Evolutionary conservation across 2,113 vertebrate species (phyloP).

Genomic region (Hepsetus odoe): DNA sequence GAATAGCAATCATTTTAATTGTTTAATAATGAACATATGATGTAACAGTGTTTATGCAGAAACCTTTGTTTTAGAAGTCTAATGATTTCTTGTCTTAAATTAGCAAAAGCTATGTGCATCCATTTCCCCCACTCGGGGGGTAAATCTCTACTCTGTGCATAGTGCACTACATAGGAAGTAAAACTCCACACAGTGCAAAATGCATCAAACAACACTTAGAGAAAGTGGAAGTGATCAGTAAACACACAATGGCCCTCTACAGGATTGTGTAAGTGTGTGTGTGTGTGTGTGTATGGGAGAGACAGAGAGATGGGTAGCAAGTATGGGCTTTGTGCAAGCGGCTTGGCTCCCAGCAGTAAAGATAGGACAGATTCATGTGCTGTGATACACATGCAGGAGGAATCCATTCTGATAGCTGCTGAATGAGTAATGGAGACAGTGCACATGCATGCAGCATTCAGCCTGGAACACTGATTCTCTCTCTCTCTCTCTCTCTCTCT

Average conservation of each 20-base stretch:
- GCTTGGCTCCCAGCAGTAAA: slow-evolving; percentile 31
- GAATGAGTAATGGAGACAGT: slow-evolving; percentile 44
- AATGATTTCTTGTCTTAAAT: no score
- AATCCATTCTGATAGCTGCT: slow-evolving; percentile 42
- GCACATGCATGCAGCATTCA: slow-evolving; percentile 3
- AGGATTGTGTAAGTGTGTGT: neutral
- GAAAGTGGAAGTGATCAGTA: neutral
- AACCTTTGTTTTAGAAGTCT: no score
- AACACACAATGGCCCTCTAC: neutral
- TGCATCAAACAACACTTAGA: no score
- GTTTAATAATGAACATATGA: no score
- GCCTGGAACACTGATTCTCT: neutral
- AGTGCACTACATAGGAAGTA: no score
- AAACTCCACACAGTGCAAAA: no score
- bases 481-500: neutral
- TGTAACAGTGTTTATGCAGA: no score
- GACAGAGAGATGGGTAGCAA: neutral
- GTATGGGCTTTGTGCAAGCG: slow-evolving; percentile 4
- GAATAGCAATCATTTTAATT: no score
- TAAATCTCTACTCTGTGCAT: no score
- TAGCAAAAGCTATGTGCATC: no score
- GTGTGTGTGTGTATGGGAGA: neutral
- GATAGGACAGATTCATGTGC: slow-evolving; percentile 40
- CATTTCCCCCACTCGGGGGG: no score
- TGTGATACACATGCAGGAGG: slow-evolving; percentile 44